Evolutionary conservation across 2,888 invertebrate species (phyloP), one percentile per base, ranked within the genome.

Genomic region (Aquatica leii): DNA sequence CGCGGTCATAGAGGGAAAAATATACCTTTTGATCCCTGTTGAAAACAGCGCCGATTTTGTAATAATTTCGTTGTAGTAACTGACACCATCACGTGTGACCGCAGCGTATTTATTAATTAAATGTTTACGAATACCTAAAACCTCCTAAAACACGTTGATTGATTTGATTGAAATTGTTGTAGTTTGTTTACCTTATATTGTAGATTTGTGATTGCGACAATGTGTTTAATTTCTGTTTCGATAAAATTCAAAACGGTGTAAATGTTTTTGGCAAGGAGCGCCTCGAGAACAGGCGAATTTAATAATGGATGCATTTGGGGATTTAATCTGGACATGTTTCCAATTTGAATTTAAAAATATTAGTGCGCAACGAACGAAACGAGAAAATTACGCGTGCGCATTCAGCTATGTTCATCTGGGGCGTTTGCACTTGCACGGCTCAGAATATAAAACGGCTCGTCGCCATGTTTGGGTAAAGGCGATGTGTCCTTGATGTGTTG

Each of bases 171-270:
- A 35, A 56, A 35, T 37, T 57, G 12, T 6, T 21, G 14, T 4
- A 35, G 6, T 15, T 35, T 18, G 68, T 70, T 69, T 76, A 87
- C 84, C 73, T 84, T 81, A 67, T 85, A 81, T 50, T 78, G 77
- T 54, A 88, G 77, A 73, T 82, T 83, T 6, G 85, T 83, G 52
- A 85, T 46, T 11, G 34, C 1, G 35, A 82, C 76, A 65, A 90
- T 73, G 70, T 85, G 86, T 62, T 85, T 84, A 12, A 82, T 77
- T 72, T 88, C 86, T 72, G 85, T 84, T 69, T 83, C 78, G 61
- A 89, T 77, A 77, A 89, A 88, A 72, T 90, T 86, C 34, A 84
- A 73, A 40, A 86, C 77, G 8, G 86, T 87, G 64, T 74, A 80
- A 62, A 90, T 85, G 56, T 84, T 83, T 73, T 84, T 85, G 59